These are phyloP conservation scores for Liparis tanakae DNA, from an alignment of 2,797 vertebrate species.

Conservation along the genomic window DNA sequence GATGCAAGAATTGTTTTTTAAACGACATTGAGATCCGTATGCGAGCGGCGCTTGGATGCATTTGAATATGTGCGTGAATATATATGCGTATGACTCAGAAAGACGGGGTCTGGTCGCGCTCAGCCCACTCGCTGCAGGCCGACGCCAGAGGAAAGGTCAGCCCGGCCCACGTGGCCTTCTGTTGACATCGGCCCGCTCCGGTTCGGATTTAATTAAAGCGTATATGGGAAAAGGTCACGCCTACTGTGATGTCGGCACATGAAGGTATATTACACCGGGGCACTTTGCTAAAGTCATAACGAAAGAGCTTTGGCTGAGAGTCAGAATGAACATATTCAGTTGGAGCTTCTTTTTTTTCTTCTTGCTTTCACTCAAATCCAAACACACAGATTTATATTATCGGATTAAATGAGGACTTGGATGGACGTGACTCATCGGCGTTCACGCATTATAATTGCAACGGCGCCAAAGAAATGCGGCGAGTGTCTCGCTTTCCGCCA, in stretches of 20 bases:
- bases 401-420: background rate
- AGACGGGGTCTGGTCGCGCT: background rate
- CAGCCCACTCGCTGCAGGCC: conserved; percentile 10
- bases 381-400: background rate
- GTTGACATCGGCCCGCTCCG: conserved; percentile 60
- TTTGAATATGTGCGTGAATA: background rate
- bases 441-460: background rate
- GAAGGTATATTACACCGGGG: conserved; percentile 8
- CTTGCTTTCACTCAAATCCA: background rate
- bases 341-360: background rate
- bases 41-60: background rate
- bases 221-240: conserved; percentile 57
- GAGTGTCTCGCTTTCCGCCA: background rate
- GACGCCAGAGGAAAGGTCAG: conserved; percentile 64
- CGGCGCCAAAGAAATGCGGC: background rate
- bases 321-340: conserved; percentile 1
- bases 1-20: too few species aligned
- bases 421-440: background rate
- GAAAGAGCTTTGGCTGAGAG: background rate
- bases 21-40: too few species aligned
- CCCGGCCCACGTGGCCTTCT: conserved; percentile 59
- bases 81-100: background rate
- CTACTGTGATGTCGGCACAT: conserved; percentile 35
- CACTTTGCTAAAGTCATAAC: background rate
- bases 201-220: conserved; percentile 58